A percentile compares a stretch with the other conserved stretches of the same genome.
Evolutionary conservation across 2,888 invertebrate genomes (phyloP).

Genomic region (Seira musarum): DNA sequence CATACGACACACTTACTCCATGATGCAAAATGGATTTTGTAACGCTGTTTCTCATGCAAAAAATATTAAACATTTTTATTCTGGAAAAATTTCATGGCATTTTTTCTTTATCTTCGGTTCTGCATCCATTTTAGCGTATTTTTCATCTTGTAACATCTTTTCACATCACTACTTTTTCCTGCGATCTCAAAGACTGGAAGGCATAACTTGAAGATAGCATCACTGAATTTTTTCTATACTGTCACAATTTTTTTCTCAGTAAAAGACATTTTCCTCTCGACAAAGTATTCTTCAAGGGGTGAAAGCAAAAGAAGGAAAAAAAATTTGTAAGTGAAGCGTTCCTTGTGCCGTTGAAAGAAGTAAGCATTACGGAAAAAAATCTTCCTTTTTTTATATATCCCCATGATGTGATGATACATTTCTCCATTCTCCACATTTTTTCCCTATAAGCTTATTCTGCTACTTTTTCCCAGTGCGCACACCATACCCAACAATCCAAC

Average conservation of each 20-base stretch:
- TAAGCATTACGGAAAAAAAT: conserved; percentile 44
- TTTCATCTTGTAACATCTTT: no score
- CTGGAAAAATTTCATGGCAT: not conserved
- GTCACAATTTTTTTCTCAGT: not conserved
- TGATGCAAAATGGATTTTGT: not conserved
- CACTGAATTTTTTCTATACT: not conserved
- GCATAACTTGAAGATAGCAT: not conserved
- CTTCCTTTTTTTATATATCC: not conserved
- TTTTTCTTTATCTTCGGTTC: no score
- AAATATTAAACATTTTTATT: not conserved
- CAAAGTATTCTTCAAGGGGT: conserved; percentile 8
- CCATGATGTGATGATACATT: not conserved
- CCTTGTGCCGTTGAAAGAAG: not conserved
- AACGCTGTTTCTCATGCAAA: not conserved
- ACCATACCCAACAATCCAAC: conserved; percentile 38
- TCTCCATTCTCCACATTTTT: conserved; percentile 15
- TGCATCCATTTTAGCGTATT: no score
- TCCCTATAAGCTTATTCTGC: conserved; percentile 37
- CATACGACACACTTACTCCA: no score
- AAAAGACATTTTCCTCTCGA: conserved; percentile 21
- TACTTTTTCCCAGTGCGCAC: conserved; percentile 55
- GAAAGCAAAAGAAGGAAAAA: conserved; percentile 22
- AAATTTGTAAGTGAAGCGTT: conserved; percentile 56
- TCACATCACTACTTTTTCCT: no score
- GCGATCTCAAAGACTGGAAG: not conserved